phyloP scores from a whole-genome alignment of 2,888 invertebrate species.

The Rambutsinella grinnellia region DNA sequence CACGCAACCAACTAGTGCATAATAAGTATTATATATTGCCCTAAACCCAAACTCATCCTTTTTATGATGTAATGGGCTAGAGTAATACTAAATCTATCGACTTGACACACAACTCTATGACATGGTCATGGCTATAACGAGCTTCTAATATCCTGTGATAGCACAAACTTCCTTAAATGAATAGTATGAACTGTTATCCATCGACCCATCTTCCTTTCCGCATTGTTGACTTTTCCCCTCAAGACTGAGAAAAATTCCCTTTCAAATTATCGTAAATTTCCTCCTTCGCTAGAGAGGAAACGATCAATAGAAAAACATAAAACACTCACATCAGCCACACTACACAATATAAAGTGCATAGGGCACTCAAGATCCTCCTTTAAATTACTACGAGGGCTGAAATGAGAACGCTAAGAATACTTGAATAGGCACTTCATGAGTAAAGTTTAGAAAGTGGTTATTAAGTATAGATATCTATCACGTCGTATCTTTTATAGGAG shows the following conservation, averaged over 20 bases:
- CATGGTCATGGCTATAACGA: background rate
- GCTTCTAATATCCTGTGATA: background rate
- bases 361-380: too few relatives aligned
- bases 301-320: background rate
- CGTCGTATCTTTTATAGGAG: too few relatives aligned
- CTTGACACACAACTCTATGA: background rate
- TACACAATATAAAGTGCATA: too few relatives aligned
- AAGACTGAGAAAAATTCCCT: background rate
- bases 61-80: too few relatives aligned
- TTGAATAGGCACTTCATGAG: too few relatives aligned
- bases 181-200: background rate
- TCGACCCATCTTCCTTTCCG: background rate
- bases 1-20: constrained; percentile 27
- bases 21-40: background rate
- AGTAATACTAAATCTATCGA: background rate
- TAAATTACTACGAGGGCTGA: too few relatives aligned
- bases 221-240: constrained; percentile 6
- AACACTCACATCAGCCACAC: too few relatives aligned
- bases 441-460: too few relatives aligned
- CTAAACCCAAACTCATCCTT: background rate
- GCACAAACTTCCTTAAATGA: too few relatives aligned
- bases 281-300: background rate
- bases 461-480: too few relatives aligned
- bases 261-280: constrained; percentile 1
- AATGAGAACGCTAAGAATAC: too few relatives aligned